Base-by-base conservation (phyloP, 2,113 vertebrate species). In the Thunnus maccoyii region DNA sequence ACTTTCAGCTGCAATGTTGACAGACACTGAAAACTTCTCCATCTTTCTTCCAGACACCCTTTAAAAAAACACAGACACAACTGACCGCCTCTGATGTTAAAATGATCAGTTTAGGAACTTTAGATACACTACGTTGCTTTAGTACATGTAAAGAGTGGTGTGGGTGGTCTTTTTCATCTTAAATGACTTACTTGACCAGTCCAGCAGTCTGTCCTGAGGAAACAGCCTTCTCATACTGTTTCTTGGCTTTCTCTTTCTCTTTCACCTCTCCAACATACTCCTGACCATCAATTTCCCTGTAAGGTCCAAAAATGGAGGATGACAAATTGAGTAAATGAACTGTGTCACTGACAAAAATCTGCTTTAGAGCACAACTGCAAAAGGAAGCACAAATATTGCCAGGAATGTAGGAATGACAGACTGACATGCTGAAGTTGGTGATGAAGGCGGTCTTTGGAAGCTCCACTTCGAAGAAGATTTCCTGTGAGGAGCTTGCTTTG, bases 401-500 rank as follows among this genome's bases (percentile, higher is more conserved):
- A 18, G 18, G 15, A 71, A 47, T n/a, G n/a, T 7, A 2, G 8
- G 41, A 4, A 25, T 48, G 22, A 6, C 6, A 14, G 61, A 95
- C 97, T 62, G 82, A 99, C 98, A 99, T 97, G 96, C 93, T 97
- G 87, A 99, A 99, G 94, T 97, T 97, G 77, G 96, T 96, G 92
- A 99, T 99, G 93, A 99, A 99, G 73, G 97, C 97, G 0, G 96
- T 97, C 78, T 97, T 99, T 27, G 98, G 98, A 25, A 99, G 94
- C 0, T 99, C 97, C 91, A 99, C 92, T 47, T 98, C 95, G 13
- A 98, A 99, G 76, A 94, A 81, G 48, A 97, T 95, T 94, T 99
- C 97, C 89, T 95, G 95, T 22, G 97, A 93, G 16, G 74, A 4
- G 0, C 94, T 93, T 57, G 94, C 97, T 63, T 88, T 96, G 93